These are phyloP conservation scores for Metridium senile DNA, from an alignment of 92 coral and sea anemone genomes.

Conservation along the genomic window DNA sequence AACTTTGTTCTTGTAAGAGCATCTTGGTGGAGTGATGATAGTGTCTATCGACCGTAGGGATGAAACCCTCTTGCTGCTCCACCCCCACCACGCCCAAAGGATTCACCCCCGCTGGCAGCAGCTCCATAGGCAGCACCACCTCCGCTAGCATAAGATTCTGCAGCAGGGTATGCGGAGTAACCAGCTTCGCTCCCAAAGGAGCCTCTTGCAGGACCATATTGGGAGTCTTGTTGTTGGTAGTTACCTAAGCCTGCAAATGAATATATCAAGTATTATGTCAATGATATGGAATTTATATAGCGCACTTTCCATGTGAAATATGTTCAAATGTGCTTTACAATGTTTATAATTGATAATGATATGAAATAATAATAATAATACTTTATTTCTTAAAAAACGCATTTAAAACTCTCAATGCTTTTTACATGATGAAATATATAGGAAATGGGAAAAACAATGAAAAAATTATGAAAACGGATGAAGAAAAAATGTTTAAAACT, in stretches of 20 bases:
- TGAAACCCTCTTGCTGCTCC: slow-evolving; percentile 80
- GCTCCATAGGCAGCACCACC: slow-evolving; percentile 44
- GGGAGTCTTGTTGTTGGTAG: slow-evolving; percentile 81
- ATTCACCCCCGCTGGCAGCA: slow-evolving; percentile 48
- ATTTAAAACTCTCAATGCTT: too few relatives aligned
- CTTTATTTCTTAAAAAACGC: too few relatives aligned
- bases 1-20: not conserved
- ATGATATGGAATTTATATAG: too few relatives aligned
- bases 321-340: too few relatives aligned
- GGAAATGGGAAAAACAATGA: too few relatives aligned
- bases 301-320: too few relatives aligned
- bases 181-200: slow-evolving; percentile 57
- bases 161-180: slow-evolving; percentile 55
- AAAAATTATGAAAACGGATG: too few relatives aligned
- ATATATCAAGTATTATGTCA: too few relatives aligned
- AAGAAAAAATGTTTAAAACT: too few relatives aligned
- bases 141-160: slow-evolving; percentile 30
- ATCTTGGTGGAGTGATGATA: not conserved
- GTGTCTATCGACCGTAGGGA: slow-evolving; percentile 75
- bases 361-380: too few relatives aligned
- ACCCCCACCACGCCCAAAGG: slow-evolving; percentile 80
- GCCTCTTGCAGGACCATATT: slow-evolving; percentile 83
- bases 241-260: slow-evolving; percentile 83
- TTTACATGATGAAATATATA: too few relatives aligned
- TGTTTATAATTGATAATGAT: too few relatives aligned